A percentile compares a stretch with the other conserved stretches of the same genome.
Conservation (phyloP, 2,888 invertebrate genomes). For the Heteromyza rotundicornis region DNA sequence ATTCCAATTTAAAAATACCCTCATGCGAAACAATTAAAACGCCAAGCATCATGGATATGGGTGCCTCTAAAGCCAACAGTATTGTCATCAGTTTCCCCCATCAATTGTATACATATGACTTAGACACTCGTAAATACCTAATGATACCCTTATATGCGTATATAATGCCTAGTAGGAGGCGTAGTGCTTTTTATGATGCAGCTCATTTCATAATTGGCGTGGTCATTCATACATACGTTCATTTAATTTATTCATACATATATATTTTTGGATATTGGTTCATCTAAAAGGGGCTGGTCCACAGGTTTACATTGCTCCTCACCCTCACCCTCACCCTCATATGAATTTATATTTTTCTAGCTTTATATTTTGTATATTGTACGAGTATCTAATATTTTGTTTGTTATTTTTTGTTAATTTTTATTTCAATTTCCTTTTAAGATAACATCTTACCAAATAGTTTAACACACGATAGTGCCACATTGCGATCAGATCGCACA, state of each 20-base stretch:
- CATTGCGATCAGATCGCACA: conserved; percentile 38
- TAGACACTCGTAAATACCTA: neutral
- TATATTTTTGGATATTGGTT: neutral
- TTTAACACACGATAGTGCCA: conserved; percentile 33
- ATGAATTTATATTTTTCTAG: no score
- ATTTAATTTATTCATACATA: neutral
- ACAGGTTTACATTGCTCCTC: neutral
- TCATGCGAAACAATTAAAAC: conserved; percentile 36
- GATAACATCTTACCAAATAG: conserved; percentile 41
- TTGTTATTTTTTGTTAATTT: conserved; percentile 19
- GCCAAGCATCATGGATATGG: conserved; percentile 1
- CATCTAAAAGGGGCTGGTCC: neutral
- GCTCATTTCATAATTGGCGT: conserved; percentile 1
- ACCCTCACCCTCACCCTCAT: neutral
- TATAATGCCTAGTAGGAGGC: neutral
- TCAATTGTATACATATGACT: no score
- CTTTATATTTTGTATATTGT: conserved; percentile 16
- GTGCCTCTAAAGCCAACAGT: neutral
- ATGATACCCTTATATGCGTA: neutral
- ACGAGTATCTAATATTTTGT: no score
- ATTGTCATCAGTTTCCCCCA: no score
- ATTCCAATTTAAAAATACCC: conserved; percentile 25
- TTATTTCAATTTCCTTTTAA: conserved; percentile 17
- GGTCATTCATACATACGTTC: neutral
- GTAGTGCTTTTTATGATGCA: no score